phyloP scores from a whole-genome alignment of 2,888 invertebrate genomes.

The Dendrolimus pini region DNA sequence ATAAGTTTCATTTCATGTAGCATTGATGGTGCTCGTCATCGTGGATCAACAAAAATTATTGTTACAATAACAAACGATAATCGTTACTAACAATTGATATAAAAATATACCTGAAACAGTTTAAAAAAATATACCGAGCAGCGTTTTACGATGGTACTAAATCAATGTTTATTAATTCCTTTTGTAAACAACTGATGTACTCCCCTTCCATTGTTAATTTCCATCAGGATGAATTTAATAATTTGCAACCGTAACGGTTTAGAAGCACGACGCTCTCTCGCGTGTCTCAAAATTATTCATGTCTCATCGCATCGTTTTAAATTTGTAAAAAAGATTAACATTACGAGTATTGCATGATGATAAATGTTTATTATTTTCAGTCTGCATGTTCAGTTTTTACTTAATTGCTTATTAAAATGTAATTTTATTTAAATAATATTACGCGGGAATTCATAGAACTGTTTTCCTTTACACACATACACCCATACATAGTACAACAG shows the following conservation, averaged over 20 bases:
- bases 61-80: too few species aligned
- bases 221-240: slow-evolving; percentile 34
- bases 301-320: slow-evolving; percentile 42
- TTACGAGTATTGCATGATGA: not conserved
- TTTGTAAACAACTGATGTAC: slow-evolving; percentile 22
- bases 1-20: too few species aligned
- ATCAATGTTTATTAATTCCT: slow-evolving; percentile 29
- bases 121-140: slow-evolving; percentile 10
- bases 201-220: slow-evolving; percentile 22
- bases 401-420: too few species aligned
- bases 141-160: slow-evolving; percentile 26
- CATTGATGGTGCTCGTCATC: too few species aligned
- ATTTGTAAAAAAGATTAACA: slow-evolving; percentile 25
- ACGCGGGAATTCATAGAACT: too few species aligned
- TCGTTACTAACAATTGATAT: not conserved
- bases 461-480: too few species aligned
- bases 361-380: too few species aligned
- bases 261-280: slow-evolving; percentile 24
- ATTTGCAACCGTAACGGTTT: slow-evolving; percentile 25
- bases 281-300: slow-evolving; percentile 39
- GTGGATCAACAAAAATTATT: too few species aligned
- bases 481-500: too few species aligned
- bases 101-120: slow-evolving; percentile 2
- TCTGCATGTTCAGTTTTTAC: too few species aligned
- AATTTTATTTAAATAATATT: too few species aligned